Conservation (phyloP, 2,888 invertebrate genomes). For the Rhaphigaster nebulosa region DNA sequence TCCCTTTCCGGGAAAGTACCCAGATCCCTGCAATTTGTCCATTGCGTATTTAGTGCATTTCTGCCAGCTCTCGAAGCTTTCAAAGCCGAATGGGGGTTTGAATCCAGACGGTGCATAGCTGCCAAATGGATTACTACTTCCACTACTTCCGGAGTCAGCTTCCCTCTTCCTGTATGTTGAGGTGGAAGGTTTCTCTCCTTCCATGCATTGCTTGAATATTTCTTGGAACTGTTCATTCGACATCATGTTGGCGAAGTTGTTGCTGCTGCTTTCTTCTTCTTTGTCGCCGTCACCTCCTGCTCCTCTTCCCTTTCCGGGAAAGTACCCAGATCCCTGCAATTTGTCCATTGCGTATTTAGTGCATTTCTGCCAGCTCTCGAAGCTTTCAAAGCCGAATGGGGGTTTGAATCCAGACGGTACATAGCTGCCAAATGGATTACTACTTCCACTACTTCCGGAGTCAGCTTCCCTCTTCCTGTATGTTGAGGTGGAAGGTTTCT, state of each 20-base stretch:
- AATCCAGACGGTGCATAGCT: background rate
- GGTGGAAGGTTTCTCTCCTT: background rate
- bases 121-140: background rate
- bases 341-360: background rate
- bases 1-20: background rate
- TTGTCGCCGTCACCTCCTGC: background rate
- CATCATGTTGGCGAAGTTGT: background rate
- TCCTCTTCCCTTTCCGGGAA: background rate
- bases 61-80: background rate
- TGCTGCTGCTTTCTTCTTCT: background rate
- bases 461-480: no score
- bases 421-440: background rate
- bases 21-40: background rate
- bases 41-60: background rate
- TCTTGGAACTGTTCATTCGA: background rate
- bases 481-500: background rate
- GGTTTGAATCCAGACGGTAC: background rate
- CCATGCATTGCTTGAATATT: slow-evolving; percentile 19
- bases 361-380: background rate
- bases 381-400: background rate
- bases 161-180: background rate
- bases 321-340: background rate
- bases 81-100: background rate
- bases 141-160: background rate
- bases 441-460: background rate